Evolutionary conservation across 2,888 invertebrate species (phyloP).

Genomic region (Adineta ricciae): DNA sequence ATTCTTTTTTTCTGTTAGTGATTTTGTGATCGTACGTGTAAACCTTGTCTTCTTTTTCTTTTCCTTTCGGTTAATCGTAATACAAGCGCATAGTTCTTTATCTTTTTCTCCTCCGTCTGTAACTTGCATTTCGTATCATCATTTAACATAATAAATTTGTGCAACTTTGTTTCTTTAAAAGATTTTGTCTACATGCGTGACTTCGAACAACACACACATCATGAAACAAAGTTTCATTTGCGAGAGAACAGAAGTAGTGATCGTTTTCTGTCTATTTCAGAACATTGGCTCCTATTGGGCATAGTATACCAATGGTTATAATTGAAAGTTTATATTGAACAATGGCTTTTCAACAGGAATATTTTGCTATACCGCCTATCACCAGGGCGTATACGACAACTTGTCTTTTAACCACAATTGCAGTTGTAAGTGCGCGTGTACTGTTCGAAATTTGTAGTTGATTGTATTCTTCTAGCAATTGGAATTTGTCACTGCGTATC

Average conservation of each 20-base stretch:
- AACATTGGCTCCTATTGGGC: not conserved
- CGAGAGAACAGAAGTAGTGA: too few species aligned
- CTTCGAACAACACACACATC: too few species aligned
- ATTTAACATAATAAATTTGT: conserved; percentile 13
- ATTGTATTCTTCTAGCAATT: conserved; percentile 69
- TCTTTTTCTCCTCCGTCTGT: not conserved
- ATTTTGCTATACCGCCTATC: conserved; percentile 77
- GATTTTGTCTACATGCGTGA: too few species aligned
- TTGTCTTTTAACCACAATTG: conserved; percentile 87
- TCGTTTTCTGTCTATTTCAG: not conserved
- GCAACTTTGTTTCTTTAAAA: not conserved
- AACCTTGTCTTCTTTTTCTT: not conserved
- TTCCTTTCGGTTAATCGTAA: not conserved
- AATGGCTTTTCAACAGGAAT: conserved; percentile 45
- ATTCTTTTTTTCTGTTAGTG: not conserved
- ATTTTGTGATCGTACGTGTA: conserved; percentile 9
- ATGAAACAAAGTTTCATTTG: too few species aligned
- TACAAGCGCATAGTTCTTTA: not conserved
- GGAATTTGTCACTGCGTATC: conserved; percentile 89
- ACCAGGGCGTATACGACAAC: conserved; percentile 92
- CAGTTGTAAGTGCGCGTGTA: conserved; percentile 66
- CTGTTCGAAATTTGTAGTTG: too few species aligned
- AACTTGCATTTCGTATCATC: conserved; percentile 5
- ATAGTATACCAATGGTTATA: not conserved
- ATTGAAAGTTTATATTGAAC: not conserved